Evolutionary conservation across 92 coral and sea anemone species (phyloP), one percentile per base, ranked within the genome.

Genomic region (Porites evermanni): DNA sequence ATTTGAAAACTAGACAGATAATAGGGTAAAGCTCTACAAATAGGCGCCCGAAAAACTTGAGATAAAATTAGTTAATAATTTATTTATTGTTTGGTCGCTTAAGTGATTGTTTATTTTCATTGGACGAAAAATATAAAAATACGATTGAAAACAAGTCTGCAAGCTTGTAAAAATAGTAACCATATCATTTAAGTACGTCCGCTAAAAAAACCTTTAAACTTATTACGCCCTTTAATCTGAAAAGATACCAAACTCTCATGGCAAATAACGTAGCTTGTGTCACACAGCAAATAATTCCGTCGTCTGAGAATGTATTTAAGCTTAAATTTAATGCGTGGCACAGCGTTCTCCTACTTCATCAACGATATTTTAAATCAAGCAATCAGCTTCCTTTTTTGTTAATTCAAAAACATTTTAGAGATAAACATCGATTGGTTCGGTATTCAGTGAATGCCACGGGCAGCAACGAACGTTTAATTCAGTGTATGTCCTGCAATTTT

Each of bases 331-430:
- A 38, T 4, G 47, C 47, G 6, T 38, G 47, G 47, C 5, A 38
- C 47, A 38, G 47, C 47, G 47, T 38, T 38, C 61, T 0, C 61
- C 16, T 14, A 56, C 16, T 56, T 56, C 12, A 56, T 56, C 12
- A 11, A 11, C 16, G 16, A n/a, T 54, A 52, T 68, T 53, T 67
- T 75, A 53, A 51, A 14, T 51, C 21, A 14, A 64, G 53, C 84
- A 79, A 79, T 79, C 74, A 68, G 23, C 29, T 29, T 44, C 26
- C 21, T n/a, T 70, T 17, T 50, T 67, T 23, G 76, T n/a, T 70
- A 58, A 81, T 81, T 81, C 65, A 17, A 81, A 29, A 56, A 53
- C 20, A 24, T 12, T 60, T 17, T 50, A 8, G 66, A 81, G 77
- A 70, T 81, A 81, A 80, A 68, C 21, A 56, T 4, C 24, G 76